These are phyloP conservation scores for Liopterus haemorrhoidalis DNA, from an alignment of 2,888 invertebrate species.

Conservation along the genomic window DNA sequence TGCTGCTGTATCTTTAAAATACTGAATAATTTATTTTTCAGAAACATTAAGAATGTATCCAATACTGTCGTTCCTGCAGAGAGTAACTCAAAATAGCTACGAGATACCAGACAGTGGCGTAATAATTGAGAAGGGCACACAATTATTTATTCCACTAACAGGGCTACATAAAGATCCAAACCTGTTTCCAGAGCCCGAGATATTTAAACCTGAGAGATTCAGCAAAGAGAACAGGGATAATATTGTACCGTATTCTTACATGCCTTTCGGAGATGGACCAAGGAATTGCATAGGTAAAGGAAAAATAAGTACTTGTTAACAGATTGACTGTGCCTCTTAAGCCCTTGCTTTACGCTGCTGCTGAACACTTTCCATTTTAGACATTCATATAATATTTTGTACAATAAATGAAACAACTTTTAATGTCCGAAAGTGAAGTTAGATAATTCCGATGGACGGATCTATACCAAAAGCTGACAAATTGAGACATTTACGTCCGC, in stretches of 20 bases:
- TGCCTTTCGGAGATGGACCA: constrained; percentile 25
- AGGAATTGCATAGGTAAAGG: constrained; percentile 23
- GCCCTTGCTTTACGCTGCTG: too few species aligned
- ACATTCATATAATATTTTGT: too few species aligned
- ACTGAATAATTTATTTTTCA: too few species aligned
- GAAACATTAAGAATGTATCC: constrained; percentile 27
- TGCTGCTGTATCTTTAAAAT: too few species aligned
- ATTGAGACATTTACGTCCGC: too few species aligned
- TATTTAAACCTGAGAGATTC: constrained; percentile 24
- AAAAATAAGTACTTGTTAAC: neutral
- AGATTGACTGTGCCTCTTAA: too few species aligned
- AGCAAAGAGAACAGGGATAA: constrained; percentile 19
- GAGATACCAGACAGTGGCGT: constrained; percentile 13
- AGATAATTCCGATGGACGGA: too few species aligned
- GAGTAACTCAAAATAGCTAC: constrained; percentile 15
- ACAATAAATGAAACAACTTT: too few species aligned
- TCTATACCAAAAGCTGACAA: too few species aligned
- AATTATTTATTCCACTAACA: constrained; percentile 13
- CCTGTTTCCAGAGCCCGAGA: constrained; percentile 22
- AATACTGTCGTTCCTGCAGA: constrained; percentile 8
- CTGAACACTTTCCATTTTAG: too few species aligned
- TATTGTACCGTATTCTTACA: constrained; percentile 17
- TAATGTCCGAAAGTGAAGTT: too few species aligned
- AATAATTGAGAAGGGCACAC: constrained; percentile 13
- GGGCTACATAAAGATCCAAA: constrained; percentile 21